Evolutionary conservation across 2,888 invertebrate species (phyloP).

Genomic region (Habrosyne pyritoides): DNA sequence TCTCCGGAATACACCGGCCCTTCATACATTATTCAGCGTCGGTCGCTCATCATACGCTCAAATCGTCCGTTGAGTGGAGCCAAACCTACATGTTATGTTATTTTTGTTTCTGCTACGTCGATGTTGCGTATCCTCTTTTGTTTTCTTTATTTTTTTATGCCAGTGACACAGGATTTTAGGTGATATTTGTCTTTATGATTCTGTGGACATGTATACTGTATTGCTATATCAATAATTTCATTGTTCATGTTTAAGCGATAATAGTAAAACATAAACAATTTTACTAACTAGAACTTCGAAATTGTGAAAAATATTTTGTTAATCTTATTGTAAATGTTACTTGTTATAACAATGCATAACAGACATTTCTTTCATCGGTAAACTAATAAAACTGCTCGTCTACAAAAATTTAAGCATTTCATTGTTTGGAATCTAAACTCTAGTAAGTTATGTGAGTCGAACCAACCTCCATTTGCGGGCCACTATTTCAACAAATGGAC

Average conservation of each 20-base stretch:
- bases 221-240: too few relatives aligned
- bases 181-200: too few relatives aligned
- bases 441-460: background rate
- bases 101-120: conserved; percentile 32
- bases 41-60: conserved; percentile 53
- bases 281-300: too few relatives aligned
- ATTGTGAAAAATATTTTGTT: too few relatives aligned
- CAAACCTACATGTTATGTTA: conserved; percentile 40
- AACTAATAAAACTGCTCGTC: background rate
- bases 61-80: conserved; percentile 37
- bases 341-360: background rate
- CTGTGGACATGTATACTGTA: too few relatives aligned
- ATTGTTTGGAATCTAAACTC: background rate
- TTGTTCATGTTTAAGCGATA: too few relatives aligned
- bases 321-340: too few relatives aligned
- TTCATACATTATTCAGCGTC: conserved; percentile 60
- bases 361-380: background rate
- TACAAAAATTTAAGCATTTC: background rate
- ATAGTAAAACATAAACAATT: too few relatives aligned
- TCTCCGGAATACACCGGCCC: conserved; percentile 32
- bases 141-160: conserved; percentile 4
- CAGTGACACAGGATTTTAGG: background rate
- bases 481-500: conserved; percentile 14
- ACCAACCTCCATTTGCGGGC: conserved; percentile 5
- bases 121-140: background rate